Base-by-base conservation (phyloP, 2,888 invertebrate genomes). In the Listrodromus nycthemerus region DNA sequence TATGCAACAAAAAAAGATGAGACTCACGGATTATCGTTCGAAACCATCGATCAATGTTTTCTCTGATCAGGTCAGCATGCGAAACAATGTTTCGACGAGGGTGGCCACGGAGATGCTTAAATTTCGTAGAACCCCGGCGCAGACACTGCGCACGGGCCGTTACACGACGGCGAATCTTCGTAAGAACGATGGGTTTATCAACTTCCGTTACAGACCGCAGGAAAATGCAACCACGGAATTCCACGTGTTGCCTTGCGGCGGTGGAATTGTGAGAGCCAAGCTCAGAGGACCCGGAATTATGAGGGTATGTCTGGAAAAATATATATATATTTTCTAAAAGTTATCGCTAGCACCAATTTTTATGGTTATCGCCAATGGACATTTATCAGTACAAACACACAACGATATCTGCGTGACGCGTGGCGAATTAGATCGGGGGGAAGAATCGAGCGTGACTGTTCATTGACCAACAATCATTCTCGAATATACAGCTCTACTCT, bases 191-290 rank as follows among this genome's bases (percentile, higher is more conserved):
- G 93, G 93, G 16, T 91, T 90, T 33, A 87, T 92, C 4, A 91
- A 91, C 82, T 93, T 93, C 73, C 92, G 91, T 8, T 93, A 93
- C 76, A 90, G 91, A 13, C 93, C 93, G 0, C 88, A 89, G n/a
- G 89, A 90, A 80, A 93, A 93, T 69, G 86, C 87, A 2, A 90
- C 92, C 0, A 93, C 92, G 8, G 88, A 90, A 33, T 93, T 93
- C 85, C 91, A 93, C 73, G 91, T 93, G 30, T 85, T 92, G 41
- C 91, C 92, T 1, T 93, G 93, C 70, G 92, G 92, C 1, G 92
- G 90, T 37, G 92, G 92, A 41, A 89, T 90, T 76, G 89, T 93
- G 16, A 89, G 87, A 73, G 92, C 91, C 41, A 93, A 92, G 84
- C 89, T 93, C 63, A 90, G 89, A 33, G 93, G 90, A 3, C 91